These are phyloP conservation scores for Peromyscus aztecus DNA, from an alignment of 2,797 vertebrate genomes.

Conservation along the genomic window DNA sequence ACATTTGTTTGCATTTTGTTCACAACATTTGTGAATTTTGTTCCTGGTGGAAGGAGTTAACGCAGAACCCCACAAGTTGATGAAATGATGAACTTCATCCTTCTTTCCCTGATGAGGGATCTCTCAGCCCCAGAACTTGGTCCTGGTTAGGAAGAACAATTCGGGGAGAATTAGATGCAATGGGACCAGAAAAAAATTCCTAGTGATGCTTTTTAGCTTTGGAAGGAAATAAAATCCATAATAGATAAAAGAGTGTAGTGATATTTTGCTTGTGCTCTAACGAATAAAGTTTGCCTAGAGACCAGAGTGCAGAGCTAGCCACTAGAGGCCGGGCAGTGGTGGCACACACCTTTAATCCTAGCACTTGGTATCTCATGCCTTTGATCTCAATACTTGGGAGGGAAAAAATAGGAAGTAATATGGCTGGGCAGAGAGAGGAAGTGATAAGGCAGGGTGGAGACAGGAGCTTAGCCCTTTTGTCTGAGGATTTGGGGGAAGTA, in stretches of 20 bases:
- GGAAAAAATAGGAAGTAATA: too few species aligned
- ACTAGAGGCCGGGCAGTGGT: too few species aligned
- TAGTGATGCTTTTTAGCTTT: background rate
- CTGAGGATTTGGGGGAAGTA: too few species aligned
- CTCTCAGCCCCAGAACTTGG: background rate
- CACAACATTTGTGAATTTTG: background rate
- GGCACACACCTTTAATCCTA: too few species aligned
- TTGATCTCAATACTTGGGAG: too few species aligned
- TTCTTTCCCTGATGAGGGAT: background rate
- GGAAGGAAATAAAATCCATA: background rate
- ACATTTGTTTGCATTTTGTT: background rate
- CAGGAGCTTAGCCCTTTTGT: too few species aligned
- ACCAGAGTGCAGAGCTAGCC: too few species aligned
- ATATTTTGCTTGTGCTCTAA: too few species aligned
- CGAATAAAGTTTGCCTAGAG: too few species aligned
- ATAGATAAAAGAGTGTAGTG: background rate
- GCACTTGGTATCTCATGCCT: too few species aligned
- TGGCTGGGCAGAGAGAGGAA: too few species aligned
- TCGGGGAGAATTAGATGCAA: background rate
- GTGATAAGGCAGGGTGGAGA: too few species aligned
- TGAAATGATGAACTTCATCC: background rate
- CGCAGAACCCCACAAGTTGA: background rate
- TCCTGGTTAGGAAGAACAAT: background rate
- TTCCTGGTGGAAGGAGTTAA: background rate
- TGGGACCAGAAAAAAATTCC: background rate